phyloP scores from a whole-genome alignment of 2,113 vertebrate genomes.

The Laticauda laticaudata region DNA sequence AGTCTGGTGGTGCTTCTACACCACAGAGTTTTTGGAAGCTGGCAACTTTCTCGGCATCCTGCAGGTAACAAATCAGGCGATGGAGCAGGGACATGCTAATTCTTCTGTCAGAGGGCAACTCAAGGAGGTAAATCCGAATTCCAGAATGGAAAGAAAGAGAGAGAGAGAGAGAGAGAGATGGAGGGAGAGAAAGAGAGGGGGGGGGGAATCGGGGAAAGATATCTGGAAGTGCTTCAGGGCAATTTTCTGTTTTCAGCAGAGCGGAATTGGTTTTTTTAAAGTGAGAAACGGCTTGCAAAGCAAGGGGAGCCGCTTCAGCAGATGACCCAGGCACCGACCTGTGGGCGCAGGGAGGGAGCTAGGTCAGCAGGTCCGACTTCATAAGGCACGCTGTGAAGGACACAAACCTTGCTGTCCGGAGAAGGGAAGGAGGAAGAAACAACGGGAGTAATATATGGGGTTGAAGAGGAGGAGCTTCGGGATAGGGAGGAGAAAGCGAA shows the following conservation, averaged over 20 bases:
- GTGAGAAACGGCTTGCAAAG: not conserved
- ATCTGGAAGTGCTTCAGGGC: not conserved
- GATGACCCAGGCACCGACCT: not conserved
- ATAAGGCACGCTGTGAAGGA: not conserved
- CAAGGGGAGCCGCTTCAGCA: not conserved
- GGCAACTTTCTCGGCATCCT: constrained; percentile 88
- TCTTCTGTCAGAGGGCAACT: not conserved
- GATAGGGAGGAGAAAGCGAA: no score
- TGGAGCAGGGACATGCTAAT: constrained; percentile 61
- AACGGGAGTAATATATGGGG: not conserved
- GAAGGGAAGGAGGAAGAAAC: not conserved
- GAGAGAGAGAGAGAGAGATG: accelerated
- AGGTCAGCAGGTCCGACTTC: no score
- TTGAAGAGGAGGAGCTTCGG: not conserved
- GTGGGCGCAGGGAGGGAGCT: not conserved
- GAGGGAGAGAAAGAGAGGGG: no score
- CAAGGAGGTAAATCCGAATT: not conserved
- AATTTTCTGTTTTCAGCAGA: not conserved
- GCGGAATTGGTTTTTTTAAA: not conserved
- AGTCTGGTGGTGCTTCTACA: constrained; percentile 68
- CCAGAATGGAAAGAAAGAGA: no score
- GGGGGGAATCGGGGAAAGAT: no score
- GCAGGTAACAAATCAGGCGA: constrained; percentile 66
- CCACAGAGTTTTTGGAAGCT: constrained; percentile 88
- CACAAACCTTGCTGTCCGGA: not conserved